Conservation (phyloP, 2,113 vertebrate genomes). For the Mus pahari region DNA sequence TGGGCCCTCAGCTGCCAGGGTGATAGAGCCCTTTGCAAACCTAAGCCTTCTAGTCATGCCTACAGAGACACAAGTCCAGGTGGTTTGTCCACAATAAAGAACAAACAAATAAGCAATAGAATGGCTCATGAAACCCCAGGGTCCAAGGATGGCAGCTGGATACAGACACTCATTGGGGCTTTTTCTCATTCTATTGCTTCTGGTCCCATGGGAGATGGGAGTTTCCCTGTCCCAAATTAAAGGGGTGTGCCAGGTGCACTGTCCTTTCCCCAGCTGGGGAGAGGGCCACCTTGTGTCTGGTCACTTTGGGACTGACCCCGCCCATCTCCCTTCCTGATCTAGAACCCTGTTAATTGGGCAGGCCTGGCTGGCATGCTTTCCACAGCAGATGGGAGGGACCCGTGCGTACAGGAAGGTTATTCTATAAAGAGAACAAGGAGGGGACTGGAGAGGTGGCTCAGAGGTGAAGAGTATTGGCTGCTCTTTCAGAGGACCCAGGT, state of each 20-base stretch:
- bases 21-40: not conserved
- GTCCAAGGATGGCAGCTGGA: not conserved
- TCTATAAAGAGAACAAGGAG: not conserved
- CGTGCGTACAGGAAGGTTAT: not conserved
- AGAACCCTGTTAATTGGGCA: not conserved
- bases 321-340: not conserved
- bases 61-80: not conserved
- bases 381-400: not conserved
- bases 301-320: not conserved
- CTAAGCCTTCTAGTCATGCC: not conserved
- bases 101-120: not conserved
- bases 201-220: not conserved
- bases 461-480: not conserved
- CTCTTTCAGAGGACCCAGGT: not conserved
- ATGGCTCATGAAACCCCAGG: not conserved
- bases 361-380: not conserved
- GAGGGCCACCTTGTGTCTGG: too few species aligned
- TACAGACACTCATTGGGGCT: not conserved
- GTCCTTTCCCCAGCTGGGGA: not conserved
- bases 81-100: not conserved
- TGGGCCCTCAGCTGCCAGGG: not conserved
- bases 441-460: not conserved
- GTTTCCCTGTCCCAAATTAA: constrained; percentile 8
- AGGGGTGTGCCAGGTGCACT: not conserved
- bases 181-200: not conserved